Evolutionary conservation across 1,140 invertebrate species (phyloP), one percentile per base, ranked within the genome.

Genomic region (Tetramorium alpestre): DNA sequence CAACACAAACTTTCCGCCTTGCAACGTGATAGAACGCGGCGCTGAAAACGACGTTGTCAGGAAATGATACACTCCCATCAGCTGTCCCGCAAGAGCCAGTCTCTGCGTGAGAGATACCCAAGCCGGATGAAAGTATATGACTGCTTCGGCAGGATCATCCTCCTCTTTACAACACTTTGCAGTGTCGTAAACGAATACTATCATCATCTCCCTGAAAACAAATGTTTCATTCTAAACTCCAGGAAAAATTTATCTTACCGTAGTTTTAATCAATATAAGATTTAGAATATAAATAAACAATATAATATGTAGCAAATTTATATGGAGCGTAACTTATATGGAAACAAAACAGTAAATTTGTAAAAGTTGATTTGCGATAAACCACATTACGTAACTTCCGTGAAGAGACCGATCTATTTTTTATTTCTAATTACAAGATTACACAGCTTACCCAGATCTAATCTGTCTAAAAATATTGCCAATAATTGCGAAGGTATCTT

Each of bases 101-200:
- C 97, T 96, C 93, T 98, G 97, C 5, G 97, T 97, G 85, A 97
- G 97, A 0, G 97, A 98, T 11, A 98, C 98, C 97, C 98, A 98
- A 49, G 97, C 96, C 3, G 98, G 98, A 95, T 98, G 97, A 94
- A 98, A 98, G 92, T 98, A 98, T n/a, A 98, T 95, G 72, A 98
- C 97, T 22, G 98, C 97, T 69, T 98, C 96, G 72, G 97, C 97
- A n/a, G 98, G 97, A 95, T 98, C 98, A 94, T 98, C 98, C 87
- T 97, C 97, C 94, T 98, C 98, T 54, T 96, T 96, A 90, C 96
- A 96, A 93, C 97, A 97, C 91, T 96, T 96, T 92, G 97, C 95
- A n/a, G 97, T 97, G 95, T 98, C 98, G 90, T 98, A 98, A 65
- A 98, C 96, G 95, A 98, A 98, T 82, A 98, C 97, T 95, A 98